phyloP scores from a whole-genome alignment of 2,113 vertebrate species.

The Catharus fuscescens region DNA sequence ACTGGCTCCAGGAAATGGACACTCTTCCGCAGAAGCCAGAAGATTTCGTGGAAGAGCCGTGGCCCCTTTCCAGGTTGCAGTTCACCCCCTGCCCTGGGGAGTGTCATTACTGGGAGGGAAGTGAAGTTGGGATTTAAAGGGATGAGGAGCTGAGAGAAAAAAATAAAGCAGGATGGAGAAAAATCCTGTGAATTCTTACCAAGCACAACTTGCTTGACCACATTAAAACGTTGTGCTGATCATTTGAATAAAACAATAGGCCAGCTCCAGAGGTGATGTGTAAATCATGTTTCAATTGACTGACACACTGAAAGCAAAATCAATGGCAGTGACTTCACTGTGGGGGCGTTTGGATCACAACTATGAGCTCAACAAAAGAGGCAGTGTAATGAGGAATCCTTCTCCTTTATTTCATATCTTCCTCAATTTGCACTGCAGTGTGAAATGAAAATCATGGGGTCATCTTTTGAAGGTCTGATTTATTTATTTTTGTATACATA shows the following conservation, averaged over 20 bases:
- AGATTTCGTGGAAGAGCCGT: constrained; percentile 3
- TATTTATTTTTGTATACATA: background rate
- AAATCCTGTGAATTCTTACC: background rate
- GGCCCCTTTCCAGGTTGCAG: constrained; percentile 28
- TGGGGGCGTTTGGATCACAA: background rate
- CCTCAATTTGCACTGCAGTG: background rate
- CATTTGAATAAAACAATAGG: background rate
- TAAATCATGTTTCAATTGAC: background rate
- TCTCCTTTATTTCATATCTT: background rate
- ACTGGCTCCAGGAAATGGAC: constrained; percentile 30
- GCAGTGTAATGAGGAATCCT: background rate
- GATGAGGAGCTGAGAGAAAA: background rate
- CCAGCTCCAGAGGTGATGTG: background rate
- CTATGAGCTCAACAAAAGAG: background rate
- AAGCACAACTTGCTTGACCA: background rate
- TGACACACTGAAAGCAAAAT: background rate
- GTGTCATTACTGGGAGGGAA: background rate
- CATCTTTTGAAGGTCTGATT: background rate
- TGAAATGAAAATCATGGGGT: background rate
- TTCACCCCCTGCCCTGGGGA: constrained; percentile 35
- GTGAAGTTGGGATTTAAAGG: background rate
- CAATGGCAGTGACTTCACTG: background rate
- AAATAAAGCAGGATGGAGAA: background rate
- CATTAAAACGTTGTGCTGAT: background rate
- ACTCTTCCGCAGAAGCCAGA: background rate